Base-by-base conservation (phyloP, 2,113 vertebrate genomes). In the Pterocles burchelli region DNA sequence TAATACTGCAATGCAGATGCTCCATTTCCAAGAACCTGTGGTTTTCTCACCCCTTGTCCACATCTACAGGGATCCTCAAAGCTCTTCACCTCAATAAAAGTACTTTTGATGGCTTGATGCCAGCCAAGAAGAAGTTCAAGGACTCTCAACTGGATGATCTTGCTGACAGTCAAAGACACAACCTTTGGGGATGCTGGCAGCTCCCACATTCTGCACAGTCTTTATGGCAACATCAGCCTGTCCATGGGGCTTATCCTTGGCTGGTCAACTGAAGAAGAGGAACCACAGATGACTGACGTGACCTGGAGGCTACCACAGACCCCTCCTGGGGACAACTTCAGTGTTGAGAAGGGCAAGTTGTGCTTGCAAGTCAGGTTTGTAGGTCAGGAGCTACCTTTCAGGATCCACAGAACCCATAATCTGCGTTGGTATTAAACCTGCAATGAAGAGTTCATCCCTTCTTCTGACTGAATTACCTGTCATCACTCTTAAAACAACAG, bases 21-120 rank as follows among this genome's bases (percentile, higher is more conserved):
- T 51, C 20, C 6, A 21, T 74, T 85, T 46, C 21, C 55, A 62
- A 58, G 14, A 16, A 49, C 1, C 13, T 0, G 0, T 67, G 31
- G 26, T n/a, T 49, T 7, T 62, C 14, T 55, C 3, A 1, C 16
- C 24, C 26, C 4, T 68, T 0, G 3, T 38, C 54, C 36, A 41
- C 24, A 38, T 45, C 14, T 51, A 49, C 13, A 67, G 36, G 61
- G 34, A 45, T 74, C 10, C 14, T 74, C 34, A 85, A 43, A 57
- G 28, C 9, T 74, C 36, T 65, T 51, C 33, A 58, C 11, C 17
- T 34, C 36, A 52, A 2, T 46, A 65, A 38, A 76, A 77, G 14
- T n/a, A 29, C 13, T 58, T 82, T 5, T 51, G 24, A 11, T 38
- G 29, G 9, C 62, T 70, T 62, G 13, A 7, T 62, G 21, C 6